Evolutionary conservation across 53 echinoderm and acorn worm species (phyloP).

Genomic region (Echinarachnius parma): DNA sequence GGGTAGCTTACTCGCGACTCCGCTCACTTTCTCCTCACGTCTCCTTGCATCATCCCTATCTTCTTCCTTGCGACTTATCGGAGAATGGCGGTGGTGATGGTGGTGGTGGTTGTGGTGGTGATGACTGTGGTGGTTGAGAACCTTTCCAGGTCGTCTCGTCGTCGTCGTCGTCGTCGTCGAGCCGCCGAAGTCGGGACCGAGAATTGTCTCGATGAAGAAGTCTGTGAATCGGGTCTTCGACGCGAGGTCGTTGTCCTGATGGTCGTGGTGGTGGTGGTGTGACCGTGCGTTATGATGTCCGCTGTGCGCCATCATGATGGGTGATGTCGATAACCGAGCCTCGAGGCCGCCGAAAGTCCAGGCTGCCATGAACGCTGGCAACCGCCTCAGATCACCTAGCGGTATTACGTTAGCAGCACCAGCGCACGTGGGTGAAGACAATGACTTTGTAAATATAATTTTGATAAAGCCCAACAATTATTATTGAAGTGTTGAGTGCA

Average conservation of each 20-base stretch:
- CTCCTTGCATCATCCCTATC: constrained; percentile 13
- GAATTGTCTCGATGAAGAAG: constrained; percentile 97
- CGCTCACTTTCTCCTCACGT: constrained; percentile 5
- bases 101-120: background rate
- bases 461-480: too few relatives aligned
- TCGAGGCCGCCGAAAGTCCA: constrained; percentile 26
- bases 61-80: background rate
- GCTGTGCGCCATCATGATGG: background rate
- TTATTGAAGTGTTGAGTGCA: too few relatives aligned
- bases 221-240: constrained; percentile 75
- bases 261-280: background rate
- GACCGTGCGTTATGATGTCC: background rate
- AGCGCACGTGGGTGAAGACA: constrained; percentile 1
- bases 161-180: constrained; percentile 1
- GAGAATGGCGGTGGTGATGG: background rate
- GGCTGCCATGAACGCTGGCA: constrained; percentile 38
- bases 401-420: too few relatives aligned
- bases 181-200: constrained; percentile 52
- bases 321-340: constrained; percentile 22
- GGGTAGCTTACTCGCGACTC: background rate
- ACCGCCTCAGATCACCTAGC: too few relatives aligned
- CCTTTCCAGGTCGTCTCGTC: constrained; percentile 15
- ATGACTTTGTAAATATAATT: too few relatives aligned
- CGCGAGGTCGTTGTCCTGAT: constrained; percentile 57
- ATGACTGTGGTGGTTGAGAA: background rate